Evolutionary conservation across 2,888 invertebrate species (phyloP).

Genomic region (Poecilus cupreus): DNA sequence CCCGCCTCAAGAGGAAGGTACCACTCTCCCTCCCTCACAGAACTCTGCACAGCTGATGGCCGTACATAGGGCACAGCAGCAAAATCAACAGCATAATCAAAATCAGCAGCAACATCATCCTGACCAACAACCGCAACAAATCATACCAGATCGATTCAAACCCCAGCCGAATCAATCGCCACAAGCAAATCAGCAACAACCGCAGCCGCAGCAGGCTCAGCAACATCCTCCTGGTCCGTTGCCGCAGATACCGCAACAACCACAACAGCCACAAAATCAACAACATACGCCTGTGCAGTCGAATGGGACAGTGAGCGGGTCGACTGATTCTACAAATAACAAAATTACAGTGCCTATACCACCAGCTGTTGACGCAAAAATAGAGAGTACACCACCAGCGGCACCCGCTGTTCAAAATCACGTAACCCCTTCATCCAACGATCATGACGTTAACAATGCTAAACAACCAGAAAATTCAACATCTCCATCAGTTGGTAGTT

Average conservation of each 20-base stretch:
- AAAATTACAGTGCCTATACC: constrained; percentile 55
- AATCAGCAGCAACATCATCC: constrained; percentile 43
- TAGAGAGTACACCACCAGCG: constrained; percentile 67
- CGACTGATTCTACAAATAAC: constrained; percentile 66
- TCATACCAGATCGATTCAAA: neutral
- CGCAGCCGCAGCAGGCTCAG: constrained; percentile 32
- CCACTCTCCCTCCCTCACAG: constrained; percentile 51
- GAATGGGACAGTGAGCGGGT: constrained; percentile 31
- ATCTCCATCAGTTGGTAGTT: constrained; percentile 65
- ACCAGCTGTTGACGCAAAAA: constrained; percentile 36
- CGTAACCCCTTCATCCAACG: constrained; percentile 45
- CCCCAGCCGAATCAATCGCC: constrained; percentile 14
- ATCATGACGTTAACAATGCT: constrained; percentile 21
- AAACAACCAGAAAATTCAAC: constrained; percentile 65
- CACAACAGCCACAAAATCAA: constrained; percentile 72
- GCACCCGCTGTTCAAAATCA: constrained; percentile 60
- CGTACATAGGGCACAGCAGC: constrained; percentile 47
- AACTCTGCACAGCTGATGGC: constrained; percentile 56
- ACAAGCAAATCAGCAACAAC: constrained; percentile 49
- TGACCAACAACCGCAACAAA: constrained; percentile 4
- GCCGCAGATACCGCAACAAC: constrained; percentile 47
- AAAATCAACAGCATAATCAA: constrained; percentile 42
- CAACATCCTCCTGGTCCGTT: neutral
- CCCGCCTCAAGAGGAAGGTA: constrained; percentile 40
- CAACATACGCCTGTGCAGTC: constrained; percentile 65